Evolutionary conservation across 1,140 invertebrate genomes (phyloP).

Genomic region (Euwallacea fornicatus): DNA sequence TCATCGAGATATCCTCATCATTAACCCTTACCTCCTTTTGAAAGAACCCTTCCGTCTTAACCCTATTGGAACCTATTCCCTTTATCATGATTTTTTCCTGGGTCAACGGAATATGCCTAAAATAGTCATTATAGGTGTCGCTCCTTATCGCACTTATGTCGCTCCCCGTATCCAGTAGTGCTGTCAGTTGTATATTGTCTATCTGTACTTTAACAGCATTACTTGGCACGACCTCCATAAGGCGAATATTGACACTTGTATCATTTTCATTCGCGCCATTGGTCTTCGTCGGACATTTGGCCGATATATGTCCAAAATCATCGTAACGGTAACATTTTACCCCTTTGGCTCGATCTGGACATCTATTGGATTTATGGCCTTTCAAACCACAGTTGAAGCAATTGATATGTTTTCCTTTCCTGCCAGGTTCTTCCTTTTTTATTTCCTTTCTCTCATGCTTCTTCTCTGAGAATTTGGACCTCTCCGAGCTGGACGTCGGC

Average conservation of each 20-base stretch:
- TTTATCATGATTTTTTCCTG: neutral
- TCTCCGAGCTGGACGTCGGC: neutral
- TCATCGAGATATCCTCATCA: slow-evolving; percentile 17
- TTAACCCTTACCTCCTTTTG: slow-evolving; percentile 20
- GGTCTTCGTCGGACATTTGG: neutral
- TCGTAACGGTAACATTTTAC: slow-evolving; percentile 26
- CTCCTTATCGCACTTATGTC: slow-evolving; percentile 22
- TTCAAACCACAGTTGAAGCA: slow-evolving; percentile 29
- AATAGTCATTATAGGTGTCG: slow-evolving; percentile 11
- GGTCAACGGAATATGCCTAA: slow-evolving; percentile 12
- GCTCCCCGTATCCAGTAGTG: slow-evolving; percentile 24
- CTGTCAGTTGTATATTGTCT: neutral
- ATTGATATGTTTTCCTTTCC: neutral
- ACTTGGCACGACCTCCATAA: neutral
- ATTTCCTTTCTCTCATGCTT: neutral
- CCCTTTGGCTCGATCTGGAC: slow-evolving; percentile 17
- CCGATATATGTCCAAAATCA: slow-evolving; percentile 21
- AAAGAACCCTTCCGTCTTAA: slow-evolving; percentile 23
- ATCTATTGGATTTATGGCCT: slow-evolving; percentile 19
- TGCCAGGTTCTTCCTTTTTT: neutral
- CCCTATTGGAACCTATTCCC: slow-evolving; percentile 21
- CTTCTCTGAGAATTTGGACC: too few relatives aligned
- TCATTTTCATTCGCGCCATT: neutral
- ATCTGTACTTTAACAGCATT: slow-evolving; percentile 7
- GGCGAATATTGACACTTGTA: neutral